Evolutionary conservation across 2,113 vertebrate species (phyloP).

Genomic region (Hystrix brachyura): DNA sequence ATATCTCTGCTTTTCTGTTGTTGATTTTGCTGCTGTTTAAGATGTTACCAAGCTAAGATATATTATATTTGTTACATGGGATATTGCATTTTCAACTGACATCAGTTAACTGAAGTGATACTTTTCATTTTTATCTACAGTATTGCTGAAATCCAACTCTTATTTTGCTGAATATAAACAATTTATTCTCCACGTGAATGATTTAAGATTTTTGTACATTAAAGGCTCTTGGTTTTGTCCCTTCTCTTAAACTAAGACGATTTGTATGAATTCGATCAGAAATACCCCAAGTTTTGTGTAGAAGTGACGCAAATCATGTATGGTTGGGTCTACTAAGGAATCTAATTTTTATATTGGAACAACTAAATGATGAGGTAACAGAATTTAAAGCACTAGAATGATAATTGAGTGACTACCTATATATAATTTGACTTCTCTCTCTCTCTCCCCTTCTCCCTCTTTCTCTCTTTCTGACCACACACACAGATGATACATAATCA

Average conservation of each 20-base stretch:
- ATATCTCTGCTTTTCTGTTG: not conserved
- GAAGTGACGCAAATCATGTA: conserved; percentile 1
- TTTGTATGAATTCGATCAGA: not conserved
- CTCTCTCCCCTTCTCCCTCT: not conserved
- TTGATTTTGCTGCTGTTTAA: not conserved
- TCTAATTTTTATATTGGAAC: not conserved
- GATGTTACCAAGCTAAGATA: not conserved
- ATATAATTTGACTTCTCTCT: not conserved
- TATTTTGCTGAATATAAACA: conserved; percentile 2
- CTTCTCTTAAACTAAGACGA: not conserved
- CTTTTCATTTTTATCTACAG: not conserved
- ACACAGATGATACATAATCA: not conserved
- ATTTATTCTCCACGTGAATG: not conserved
- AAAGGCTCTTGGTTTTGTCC: not conserved
- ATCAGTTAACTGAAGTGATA: not conserved
- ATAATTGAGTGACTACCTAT: not conserved
- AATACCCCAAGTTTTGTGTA: not conserved
- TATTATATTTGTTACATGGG: not conserved
- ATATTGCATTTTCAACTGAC: not conserved
- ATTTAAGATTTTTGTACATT: not conserved
- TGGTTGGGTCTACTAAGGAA: not conserved
- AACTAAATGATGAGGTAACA: conserved; percentile 23
- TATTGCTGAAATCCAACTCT: conserved; percentile 9
- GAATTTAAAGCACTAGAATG: conserved; percentile 5
- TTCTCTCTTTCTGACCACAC: not conserved